These are phyloP conservation scores for Melitaea cinxia DNA, from an alignment of 1,140 invertebrate species.

Conservation along the genomic window DNA sequence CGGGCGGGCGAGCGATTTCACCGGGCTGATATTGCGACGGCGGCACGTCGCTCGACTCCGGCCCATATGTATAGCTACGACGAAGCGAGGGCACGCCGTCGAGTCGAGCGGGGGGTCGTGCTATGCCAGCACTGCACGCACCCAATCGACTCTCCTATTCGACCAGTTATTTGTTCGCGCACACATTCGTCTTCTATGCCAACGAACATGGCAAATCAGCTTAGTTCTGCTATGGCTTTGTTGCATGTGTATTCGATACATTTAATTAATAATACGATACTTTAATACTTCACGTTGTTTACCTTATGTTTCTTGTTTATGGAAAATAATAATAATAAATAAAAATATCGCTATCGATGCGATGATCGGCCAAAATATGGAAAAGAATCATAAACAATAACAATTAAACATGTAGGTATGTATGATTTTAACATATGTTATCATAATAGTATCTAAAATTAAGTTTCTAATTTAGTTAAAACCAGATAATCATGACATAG, in stretches of 20 bases:
- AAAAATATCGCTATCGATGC: too few species aligned
- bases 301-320: conserved; percentile 1
- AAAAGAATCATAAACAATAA: not conserved
- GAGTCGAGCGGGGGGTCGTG: conserved; percentile 62
- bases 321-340: not conserved
- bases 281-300: not conserved
- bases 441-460: not conserved
- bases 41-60: conserved; percentile 63
- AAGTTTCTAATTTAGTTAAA: not conserved
- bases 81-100: conserved; percentile 60
- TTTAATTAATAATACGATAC: conserved; percentile 20
- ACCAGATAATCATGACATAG: not conserved
- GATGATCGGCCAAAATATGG: too few species aligned
- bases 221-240: conserved; percentile 52
- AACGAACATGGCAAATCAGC: conserved; percentile 48
- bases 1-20: conserved; percentile 79
- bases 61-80: conserved; percentile 73
- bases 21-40: conserved; percentile 79
- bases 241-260: conserved; percentile 26
- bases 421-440: not conserved
- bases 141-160: conserved; percentile 60
- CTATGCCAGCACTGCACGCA: conserved; percentile 64
- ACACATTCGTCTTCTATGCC: conserved; percentile 43
- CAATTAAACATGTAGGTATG: conserved; percentile 7
- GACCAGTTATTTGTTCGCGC: conserved; percentile 65